These are phyloP conservation scores for Puffinus mauretanicus DNA, from an alignment of 2,113 vertebrate genomes.

Conservation along the genomic window DNA sequence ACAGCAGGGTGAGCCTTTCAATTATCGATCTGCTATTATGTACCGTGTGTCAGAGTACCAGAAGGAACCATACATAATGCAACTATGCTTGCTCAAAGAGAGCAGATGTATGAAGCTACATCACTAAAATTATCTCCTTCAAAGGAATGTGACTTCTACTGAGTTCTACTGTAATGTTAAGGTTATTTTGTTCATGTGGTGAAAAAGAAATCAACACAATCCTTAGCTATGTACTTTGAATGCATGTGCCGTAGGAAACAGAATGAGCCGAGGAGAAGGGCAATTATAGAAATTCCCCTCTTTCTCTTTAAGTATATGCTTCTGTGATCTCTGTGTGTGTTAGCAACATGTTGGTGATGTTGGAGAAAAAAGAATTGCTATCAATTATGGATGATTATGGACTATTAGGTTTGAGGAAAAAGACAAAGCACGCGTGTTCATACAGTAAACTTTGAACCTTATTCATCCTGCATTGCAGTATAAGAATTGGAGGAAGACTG, in stretches of 20 bases:
- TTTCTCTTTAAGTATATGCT: background rate
- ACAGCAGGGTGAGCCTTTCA: background rate
- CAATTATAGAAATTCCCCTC: background rate
- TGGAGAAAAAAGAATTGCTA: background rate
- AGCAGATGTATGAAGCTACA: background rate
- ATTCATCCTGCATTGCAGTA: background rate
- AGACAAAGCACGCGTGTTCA: background rate
- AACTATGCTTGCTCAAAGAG: background rate
- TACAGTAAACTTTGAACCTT: background rate
- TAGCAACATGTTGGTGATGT: background rate
- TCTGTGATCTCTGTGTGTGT: background rate
- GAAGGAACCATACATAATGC: background rate
- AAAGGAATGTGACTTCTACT: background rate
- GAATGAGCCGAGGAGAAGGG: background rate
- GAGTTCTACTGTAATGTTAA: background rate
- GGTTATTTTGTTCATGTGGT: background rate
- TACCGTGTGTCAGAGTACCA: background rate
- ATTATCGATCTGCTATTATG: background rate
- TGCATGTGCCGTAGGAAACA: background rate
- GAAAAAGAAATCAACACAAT: background rate
- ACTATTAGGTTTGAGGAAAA: background rate
- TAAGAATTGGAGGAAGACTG: background rate
- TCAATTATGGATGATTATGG: background rate
- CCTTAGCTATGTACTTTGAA: background rate
- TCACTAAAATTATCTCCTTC: background rate